These are phyloP conservation scores for Peromyscus californicus DNA, from an alignment of 2,113 vertebrate genomes.

Conservation along the genomic window DNA sequence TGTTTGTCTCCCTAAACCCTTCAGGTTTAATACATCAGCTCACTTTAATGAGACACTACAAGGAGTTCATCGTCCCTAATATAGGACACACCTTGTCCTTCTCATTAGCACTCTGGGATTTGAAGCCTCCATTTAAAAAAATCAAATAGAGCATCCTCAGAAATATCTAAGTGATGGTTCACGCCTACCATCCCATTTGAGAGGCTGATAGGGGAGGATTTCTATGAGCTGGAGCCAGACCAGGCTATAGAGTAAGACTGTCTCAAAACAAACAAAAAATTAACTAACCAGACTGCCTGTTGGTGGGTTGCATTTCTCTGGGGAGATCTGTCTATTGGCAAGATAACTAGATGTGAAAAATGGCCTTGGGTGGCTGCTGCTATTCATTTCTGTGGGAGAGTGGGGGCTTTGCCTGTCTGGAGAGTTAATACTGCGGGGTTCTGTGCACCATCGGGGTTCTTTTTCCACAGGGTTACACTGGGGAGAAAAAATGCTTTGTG, in stretches of 20 bases:
- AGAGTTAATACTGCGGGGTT: slow-evolving; percentile 39
- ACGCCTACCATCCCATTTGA: background rate
- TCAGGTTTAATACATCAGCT: slow-evolving; percentile 63
- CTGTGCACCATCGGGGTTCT: slow-evolving; percentile 40
- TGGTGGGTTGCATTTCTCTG: slow-evolving; percentile 59
- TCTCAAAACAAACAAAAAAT: slow-evolving; percentile 19
- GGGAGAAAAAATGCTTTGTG: slow-evolving; percentile 68
- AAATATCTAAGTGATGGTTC: slow-evolving; percentile 42
- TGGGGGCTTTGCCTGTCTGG: slow-evolving; percentile 59
- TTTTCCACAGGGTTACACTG: slow-evolving; percentile 72
- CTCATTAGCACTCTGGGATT: background rate
- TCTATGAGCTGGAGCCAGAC: background rate
- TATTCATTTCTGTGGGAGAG: slow-evolving; percentile 67
- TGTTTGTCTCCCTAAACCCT: slow-evolving; percentile 45
- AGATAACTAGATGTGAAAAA: slow-evolving; percentile 45
- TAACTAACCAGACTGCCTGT: slow-evolving; percentile 29
- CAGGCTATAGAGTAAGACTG: background rate
- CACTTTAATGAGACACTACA: slow-evolving; percentile 46
- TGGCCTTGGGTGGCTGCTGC: slow-evolving; percentile 52
- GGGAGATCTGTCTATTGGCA: slow-evolving; percentile 53
- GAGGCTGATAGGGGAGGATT: background rate
- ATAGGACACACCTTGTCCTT: background rate
- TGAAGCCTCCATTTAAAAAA: background rate
- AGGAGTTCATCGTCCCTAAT: slow-evolving; percentile 10
- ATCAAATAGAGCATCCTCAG: slow-evolving; percentile 7